Conservation (phyloP, 53 echinoderm and acorn worm genomes). For the Glandiceps talaboti region DNA sequence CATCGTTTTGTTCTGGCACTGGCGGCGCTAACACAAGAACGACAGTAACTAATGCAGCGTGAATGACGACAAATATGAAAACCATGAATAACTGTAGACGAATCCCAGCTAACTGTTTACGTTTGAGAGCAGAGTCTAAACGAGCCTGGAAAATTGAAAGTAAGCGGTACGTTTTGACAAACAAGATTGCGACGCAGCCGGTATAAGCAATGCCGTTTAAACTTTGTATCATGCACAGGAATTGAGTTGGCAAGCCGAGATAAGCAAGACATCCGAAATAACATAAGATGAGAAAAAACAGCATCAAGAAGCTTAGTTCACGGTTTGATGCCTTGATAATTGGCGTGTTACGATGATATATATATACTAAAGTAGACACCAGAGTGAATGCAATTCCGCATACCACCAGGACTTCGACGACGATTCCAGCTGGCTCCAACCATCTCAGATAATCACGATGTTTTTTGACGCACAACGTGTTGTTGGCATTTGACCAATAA, state of each 20-base stretch:
- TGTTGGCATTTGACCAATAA: conserved; percentile 43
- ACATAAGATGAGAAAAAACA: conserved; percentile 38
- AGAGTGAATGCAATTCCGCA: conserved; percentile 40
- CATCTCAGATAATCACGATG: conserved; percentile 34
- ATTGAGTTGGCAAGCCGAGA: conserved; percentile 48
- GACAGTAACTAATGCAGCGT: too few species aligned
- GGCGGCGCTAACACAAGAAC: too few species aligned
- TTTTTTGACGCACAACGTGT: conserved; percentile 45
- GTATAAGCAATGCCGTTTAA: conserved; percentile 51
- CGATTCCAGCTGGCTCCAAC: conserved; percentile 43
- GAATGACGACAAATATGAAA: too few species aligned
- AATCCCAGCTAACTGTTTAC: too few species aligned
- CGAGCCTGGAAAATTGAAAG: too few species aligned
- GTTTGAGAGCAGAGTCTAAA: too few species aligned
- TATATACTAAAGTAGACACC: conserved; percentile 29
- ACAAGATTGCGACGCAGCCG: conserved; percentile 44
- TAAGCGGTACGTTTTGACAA: conserved; percentile 75
- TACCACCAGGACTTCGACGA: conserved; percentile 25
- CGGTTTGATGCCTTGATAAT: conserved; percentile 68
- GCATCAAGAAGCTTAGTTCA: conserved; percentile 60
- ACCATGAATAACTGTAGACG: too few species aligned
- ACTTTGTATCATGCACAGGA: conserved; percentile 60
- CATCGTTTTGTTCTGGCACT: too few species aligned
- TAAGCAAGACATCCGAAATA: conserved; percentile 51
- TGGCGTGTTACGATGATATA: conserved; percentile 35